Percentiles rank a stretch among this genome's conserved stretches.
These are phyloP conservation scores for Bradypus variegatus DNA, from an alignment of 2,797 vertebrate species.

Conservation along the genomic window DNA sequence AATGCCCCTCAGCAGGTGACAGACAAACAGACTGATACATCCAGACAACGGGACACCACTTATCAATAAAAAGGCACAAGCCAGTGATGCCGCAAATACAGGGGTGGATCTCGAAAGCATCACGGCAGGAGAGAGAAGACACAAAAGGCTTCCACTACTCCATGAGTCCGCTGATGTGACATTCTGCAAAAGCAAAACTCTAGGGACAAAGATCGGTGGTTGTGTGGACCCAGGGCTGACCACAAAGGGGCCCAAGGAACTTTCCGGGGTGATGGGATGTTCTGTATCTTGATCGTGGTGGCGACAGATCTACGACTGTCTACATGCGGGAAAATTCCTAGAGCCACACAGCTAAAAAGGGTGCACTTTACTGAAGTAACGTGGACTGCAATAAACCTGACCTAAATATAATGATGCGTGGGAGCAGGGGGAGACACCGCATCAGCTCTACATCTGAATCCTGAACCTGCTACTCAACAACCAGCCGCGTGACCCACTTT, in stretches of 20 bases:
- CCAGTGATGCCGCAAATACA: accelerated
- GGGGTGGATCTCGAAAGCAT: background rate
- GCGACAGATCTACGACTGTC: background rate
- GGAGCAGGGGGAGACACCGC: background rate
- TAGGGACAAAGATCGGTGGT: background rate
- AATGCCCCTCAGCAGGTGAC: background rate
- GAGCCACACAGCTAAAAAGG: background rate
- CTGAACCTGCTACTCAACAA: background rate
- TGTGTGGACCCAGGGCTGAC: background rate
- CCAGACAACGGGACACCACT: accelerated
- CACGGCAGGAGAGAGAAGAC: background rate
- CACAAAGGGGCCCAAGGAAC: background rate
- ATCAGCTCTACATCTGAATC: background rate
- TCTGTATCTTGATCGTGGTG: background rate
- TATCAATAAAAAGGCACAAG: background rate
- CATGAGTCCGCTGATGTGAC: accelerated
- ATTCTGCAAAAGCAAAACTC: background rate
- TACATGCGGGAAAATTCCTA: background rate
- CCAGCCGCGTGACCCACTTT: background rate
- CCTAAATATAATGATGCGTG: background rate
- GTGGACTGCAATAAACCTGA: background rate
- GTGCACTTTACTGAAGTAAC: accelerated
- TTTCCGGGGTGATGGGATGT: background rate
- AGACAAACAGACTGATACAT: accelerated
- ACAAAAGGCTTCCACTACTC: accelerated